Evolutionary conservation across 2,797 vertebrate genomes (phyloP), one percentile per base, ranked within the genome.

Genomic region (Schizopygopsis malacanthus): DNA sequence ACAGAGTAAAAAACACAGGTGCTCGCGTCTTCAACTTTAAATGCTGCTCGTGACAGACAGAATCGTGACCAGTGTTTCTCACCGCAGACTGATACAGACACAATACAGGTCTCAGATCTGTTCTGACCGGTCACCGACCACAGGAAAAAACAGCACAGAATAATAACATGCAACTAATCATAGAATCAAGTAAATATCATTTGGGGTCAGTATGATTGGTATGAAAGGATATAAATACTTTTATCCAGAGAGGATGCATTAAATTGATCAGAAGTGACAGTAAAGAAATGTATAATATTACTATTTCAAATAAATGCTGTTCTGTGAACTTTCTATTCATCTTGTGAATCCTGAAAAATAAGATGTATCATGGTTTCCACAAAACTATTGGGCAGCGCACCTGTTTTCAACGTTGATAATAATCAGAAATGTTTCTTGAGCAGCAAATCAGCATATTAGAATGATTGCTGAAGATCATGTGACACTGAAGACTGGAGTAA

Each of bases 41-140:
- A 79, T 73, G 61, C 73, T 73, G 75, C 61, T 85, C 63, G 70
- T 82, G 45, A 59, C 56, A 50, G 73, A 65, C n/a, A 4, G 86
- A 88, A 83, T 83, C 75, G 43, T 69, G 81, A 84, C 82, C 85
- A 47, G 52, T 10, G 8, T 18, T 22, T 63, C 52, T 37, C 25
- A 12, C 13, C 0, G 6, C 65, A 37, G 6, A 52, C 28, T 73
- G 41, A 59, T n/a, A 20, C 1, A 25, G 52, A 69, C 5, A 39
- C 13, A 33, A 63, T 6, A 65, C 2, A 2, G 25, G 11, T 15
- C 61, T 28, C 69, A n/a, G 69, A 2, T 41, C 20, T 11, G 67
- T 22, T 39, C 11, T 22, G 39, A 43, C 22, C 6, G 39, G 20
- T 70, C 9, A 6, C 18, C 5, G 20, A 20, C 9, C 4, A 3